Evolutionary conservation across 1,140 invertebrate genomes (phyloP), one percentile per base, ranked within the genome.

Genomic region (Drosophila repleta): DNA sequence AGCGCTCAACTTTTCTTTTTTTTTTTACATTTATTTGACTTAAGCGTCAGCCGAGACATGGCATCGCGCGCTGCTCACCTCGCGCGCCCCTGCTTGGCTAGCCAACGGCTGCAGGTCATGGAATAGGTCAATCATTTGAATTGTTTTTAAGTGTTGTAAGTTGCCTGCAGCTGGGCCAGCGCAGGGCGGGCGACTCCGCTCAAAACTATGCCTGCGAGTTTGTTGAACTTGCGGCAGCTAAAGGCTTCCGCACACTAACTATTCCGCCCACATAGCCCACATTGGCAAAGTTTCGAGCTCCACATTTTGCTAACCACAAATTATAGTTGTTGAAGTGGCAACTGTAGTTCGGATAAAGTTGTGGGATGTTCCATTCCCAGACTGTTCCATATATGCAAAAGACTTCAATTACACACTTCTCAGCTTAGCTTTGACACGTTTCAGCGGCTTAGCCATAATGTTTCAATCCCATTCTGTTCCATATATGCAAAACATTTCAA

Each of bases 121-220:
- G 66, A 69, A 79, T 78, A 87, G 82, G 82, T 87, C 82, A 87
- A 87, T 87, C 82, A 79, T 82, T 82, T 87, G 82, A 88, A 87
- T 87, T 87, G 82, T 79, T 78, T 81, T 87, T 69, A 87, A 87
- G 82, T 87, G 78, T 88, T 79, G 83, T 76, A 87, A 87, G 75
- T 68, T 76, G 39, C 15, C 11, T 35, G 61, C 61, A 76, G 67
- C 24, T 41, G n/a, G 26, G 0, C 32, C 6, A 13, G 15, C 6
- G 29, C 13, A 35, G 26, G 21, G 26, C 8, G 20, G 21, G 46
- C 3, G 5, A 7, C 2, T 18, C 15, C 0, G 24, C 10, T n/a
- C 20, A 18, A 48, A 32, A 71, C 43, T 66, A 26, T 13, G 20
- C 39, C 63, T 60, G 41, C 8, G 15, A 45, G 60, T 70, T 71